phyloP scores from a whole-genome alignment of 1,140 invertebrate genomes.

The Apis cerana region DNA sequence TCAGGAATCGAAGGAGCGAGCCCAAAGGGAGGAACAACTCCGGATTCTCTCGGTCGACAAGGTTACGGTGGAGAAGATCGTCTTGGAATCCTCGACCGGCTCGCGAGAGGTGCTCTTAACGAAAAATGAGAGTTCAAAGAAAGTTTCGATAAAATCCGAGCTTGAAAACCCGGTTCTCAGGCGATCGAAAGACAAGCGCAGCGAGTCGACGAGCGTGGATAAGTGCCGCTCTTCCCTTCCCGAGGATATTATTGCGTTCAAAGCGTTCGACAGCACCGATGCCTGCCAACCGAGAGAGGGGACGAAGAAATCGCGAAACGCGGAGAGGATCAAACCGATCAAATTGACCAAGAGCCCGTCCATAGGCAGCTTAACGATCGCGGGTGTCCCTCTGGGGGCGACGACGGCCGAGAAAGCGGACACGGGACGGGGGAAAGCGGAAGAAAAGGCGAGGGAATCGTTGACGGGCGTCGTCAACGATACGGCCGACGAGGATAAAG shows the following conservation, averaged over 20 bases:
- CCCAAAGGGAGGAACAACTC: conserved; percentile 17
- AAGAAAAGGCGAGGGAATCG: neutral
- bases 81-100: conserved; percentile 55
- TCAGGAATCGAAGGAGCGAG: neutral
- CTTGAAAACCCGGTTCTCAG: neutral
- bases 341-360: conserved; percentile 58
- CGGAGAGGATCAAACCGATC: conserved; percentile 57
- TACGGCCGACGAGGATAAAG: neutral
- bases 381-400: neutral
- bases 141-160: conserved; percentile 45
- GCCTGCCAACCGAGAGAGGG: neutral
- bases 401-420: too few species aligned
- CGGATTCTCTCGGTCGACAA: conserved; percentile 65
- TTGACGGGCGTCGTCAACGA: too few species aligned
- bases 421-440: too few species aligned
- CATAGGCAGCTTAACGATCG: conserved; percentile 36
- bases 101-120: conserved; percentile 63
- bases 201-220: neutral
- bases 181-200: conserved; percentile 3
- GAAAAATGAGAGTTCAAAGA: conserved; percentile 61
- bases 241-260: neutral
- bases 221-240: neutral
- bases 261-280: too few species aligned
- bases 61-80: conserved; percentile 68
- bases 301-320: neutral